Percentiles rank a stretch among this genome's conserved stretches.
phyloP scores from a whole-genome alignment of 2,888 invertebrate genomes.

The Xanthia icteritia region DNA sequence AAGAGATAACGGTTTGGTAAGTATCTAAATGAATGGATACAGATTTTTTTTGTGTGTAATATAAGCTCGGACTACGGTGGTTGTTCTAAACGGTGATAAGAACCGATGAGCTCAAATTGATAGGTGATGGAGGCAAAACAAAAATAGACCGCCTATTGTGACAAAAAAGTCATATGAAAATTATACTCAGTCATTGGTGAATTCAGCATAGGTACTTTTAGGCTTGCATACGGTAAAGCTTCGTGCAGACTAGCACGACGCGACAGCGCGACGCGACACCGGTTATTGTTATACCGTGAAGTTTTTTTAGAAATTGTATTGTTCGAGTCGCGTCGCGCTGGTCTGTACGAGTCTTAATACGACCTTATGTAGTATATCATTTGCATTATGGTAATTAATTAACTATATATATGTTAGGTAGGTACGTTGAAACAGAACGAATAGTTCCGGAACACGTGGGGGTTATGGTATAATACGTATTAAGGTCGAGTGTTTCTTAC shows the following conservation, averaged over 20 bases:
- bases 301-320: too few species aligned
- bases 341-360: too few species aligned
- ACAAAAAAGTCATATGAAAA: neutral
- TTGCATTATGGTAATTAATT: neutral
- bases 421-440: conserved; percentile 8
- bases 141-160: neutral
- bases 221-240: neutral
- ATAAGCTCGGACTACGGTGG: neutral
- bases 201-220: neutral
- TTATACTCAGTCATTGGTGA: neutral
- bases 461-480: neutral
- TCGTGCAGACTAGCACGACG: too few species aligned
- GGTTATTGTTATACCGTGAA: too few species aligned
- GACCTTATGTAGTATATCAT: neutral
- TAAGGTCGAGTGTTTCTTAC: neutral
- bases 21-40: neutral
- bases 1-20: conserved; percentile 44
- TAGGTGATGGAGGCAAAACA: neutral
- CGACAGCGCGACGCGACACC: too few species aligned
- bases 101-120: neutral
- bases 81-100: neutral
- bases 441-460: conserved; percentile 7
- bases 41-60: neutral
- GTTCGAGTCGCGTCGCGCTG: too few species aligned
- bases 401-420: neutral